Conservation (phyloP, 2,888 invertebrate genomes). For the Odontothrips loti region DNA sequence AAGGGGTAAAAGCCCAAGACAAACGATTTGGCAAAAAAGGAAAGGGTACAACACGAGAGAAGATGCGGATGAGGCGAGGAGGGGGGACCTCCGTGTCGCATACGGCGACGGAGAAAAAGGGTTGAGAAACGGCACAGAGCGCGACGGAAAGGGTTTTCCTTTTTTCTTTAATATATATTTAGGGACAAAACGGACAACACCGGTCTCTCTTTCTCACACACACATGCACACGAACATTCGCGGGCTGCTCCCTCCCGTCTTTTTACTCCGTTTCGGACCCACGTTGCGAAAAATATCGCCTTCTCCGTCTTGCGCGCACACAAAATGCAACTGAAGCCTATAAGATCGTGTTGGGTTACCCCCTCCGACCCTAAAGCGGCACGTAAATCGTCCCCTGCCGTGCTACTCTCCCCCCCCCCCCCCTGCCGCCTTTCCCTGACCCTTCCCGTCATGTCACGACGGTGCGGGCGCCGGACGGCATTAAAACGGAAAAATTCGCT, state of each 20-base stretch:
- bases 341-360: slow-evolving; percentile 12
- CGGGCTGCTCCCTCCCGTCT: not conserved
- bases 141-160: not conserved
- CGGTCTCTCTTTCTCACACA: not conserved
- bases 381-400: slow-evolving; percentile 15
- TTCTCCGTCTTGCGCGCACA: not conserved
- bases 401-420: not conserved
- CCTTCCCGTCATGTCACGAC: too few relatives aligned
- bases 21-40: not conserved
- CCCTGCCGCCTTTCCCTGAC: too few relatives aligned
- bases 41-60: not conserved
- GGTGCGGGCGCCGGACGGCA: too few relatives aligned
- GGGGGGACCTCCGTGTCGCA: not conserved
- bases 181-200: slow-evolving; percentile 12
- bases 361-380: slow-evolving; percentile 13
- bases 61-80: not conserved
- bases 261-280: not conserved
- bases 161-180: slow-evolving; percentile 23
- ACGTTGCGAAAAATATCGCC: not conserved
- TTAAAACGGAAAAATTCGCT: too few relatives aligned
- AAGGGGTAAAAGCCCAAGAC: not conserved
- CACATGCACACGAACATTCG: not conserved
- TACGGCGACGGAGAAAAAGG: not conserved
- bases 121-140: not conserved
- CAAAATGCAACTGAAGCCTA: not conserved